Evolutionary conservation across 2,113 vertebrate species (phyloP).

Genomic region (Phyllostomus discolor): DNA sequence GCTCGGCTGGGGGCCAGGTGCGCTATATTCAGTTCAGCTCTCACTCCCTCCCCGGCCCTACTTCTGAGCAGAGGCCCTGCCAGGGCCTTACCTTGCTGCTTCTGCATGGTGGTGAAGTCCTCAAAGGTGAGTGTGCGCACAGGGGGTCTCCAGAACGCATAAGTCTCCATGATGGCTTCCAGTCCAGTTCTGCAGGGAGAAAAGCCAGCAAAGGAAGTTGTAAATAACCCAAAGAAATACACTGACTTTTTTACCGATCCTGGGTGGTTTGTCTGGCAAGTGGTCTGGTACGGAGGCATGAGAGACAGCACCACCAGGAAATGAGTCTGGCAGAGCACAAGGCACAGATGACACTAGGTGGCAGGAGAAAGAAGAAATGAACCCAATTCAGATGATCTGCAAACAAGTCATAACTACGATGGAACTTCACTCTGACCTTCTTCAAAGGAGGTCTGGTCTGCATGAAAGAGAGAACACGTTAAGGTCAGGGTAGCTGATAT

Average conservation of each 20-base stretch:
- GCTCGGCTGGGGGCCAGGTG: fast-evolving
- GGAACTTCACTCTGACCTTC: neutral
- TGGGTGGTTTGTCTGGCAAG: neutral
- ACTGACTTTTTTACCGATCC: conserved; percentile 20
- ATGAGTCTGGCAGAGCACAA: conserved; percentile 16
- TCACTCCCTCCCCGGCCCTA: neutral
- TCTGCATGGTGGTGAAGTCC: conserved; percentile 99
- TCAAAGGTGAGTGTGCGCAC: conserved; percentile 98
- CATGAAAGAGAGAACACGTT: neutral
- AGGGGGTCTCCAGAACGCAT: conserved; percentile 98
- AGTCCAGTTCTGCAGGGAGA: conserved; percentile 89
- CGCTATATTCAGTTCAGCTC: neutral
- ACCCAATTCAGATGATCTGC: neutral
- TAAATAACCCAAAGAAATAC: neutral
- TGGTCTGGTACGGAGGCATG: fast-evolving
- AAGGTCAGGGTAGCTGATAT: neutral
- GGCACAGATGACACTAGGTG: fast-evolving
- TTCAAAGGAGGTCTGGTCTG: neutral
- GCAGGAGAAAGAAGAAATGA: neutral
- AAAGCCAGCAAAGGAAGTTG: conserved; percentile 51
- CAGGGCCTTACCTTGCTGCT: conserved; percentile 92
- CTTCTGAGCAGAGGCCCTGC: neutral
- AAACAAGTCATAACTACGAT: neutral
- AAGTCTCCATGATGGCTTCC: conserved; percentile 99
- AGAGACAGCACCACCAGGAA: conserved; percentile 30